phyloP scores from a whole-genome alignment of 1,140 invertebrate genomes.

The Stratiolaelaps scimitus region DNA sequence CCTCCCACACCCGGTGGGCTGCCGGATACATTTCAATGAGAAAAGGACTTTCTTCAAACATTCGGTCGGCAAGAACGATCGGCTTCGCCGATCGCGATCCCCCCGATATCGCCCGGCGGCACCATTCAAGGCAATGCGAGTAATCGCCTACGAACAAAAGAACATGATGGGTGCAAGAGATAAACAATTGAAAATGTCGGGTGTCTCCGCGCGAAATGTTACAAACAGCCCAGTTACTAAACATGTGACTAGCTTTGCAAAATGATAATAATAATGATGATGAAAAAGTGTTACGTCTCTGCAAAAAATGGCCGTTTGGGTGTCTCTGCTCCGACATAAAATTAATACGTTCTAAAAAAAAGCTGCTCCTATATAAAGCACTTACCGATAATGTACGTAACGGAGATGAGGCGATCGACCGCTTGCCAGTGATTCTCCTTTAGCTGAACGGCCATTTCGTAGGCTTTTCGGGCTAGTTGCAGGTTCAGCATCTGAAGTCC shows the following conservation, averaged over 20 bases:
- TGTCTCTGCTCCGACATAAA: too few relatives aligned
- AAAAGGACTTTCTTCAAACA: constrained; percentile 13
- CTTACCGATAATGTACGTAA: constrained; percentile 2
- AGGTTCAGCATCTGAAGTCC: constrained; percentile 26
- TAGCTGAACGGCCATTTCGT: constrained; percentile 22
- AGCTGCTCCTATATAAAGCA: background rate
- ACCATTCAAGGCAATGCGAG: background rate
- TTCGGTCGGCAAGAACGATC: constrained; percentile 14
- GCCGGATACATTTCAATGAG: constrained; percentile 3
- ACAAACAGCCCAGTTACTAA: too few relatives aligned
- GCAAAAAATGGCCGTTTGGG: too few relatives aligned
- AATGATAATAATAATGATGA: too few relatives aligned
- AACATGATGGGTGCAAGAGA: too few relatives aligned
- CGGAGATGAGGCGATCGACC: constrained; percentile 11
- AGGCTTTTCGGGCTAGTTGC: constrained; percentile 22
- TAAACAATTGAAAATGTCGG: too few relatives aligned
- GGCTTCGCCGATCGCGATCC: background rate
- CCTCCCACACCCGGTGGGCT: constrained; percentile 1
- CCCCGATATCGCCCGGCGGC: background rate
- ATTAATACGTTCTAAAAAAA: background rate
- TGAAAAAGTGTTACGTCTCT: too few relatives aligned
- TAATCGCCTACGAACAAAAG: constrained; percentile 11
- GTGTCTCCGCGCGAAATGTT: too few relatives aligned
- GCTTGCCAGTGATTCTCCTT: constrained; percentile 18
- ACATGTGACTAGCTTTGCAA: too few relatives aligned